Conservation (phyloP, 2,113 vertebrate species). For the Hypomesus transpacificus region DNA sequence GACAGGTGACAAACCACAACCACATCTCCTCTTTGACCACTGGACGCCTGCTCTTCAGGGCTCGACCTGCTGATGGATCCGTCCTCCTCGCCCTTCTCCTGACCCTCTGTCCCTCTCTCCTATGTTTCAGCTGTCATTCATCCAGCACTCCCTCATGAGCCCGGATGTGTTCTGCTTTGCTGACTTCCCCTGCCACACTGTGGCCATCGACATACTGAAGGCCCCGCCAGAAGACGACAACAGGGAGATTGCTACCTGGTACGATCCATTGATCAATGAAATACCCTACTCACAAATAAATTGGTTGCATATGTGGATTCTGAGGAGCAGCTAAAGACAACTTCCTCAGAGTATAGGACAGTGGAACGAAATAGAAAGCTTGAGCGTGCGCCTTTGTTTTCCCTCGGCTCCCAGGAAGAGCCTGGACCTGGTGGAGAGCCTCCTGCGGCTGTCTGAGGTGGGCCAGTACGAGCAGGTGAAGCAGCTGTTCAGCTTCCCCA, state of each 20-base stretch:
- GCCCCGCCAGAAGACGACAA: conserved; percentile 99
- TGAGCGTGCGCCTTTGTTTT: background rate
- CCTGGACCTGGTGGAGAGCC: conserved; percentile 95
- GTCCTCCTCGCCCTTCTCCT: background rate
- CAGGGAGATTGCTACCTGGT: conserved; percentile 98
- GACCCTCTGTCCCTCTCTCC: background rate
- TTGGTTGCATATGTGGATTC: too few relatives aligned
- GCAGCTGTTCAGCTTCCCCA: conserved; percentile 96
- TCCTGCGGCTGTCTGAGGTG: conserved; percentile 91
- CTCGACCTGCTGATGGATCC: background rate
- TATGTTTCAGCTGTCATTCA: conserved; percentile 86
- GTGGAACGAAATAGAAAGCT: too few relatives aligned
- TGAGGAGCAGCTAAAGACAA: too few relatives aligned
- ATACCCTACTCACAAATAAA: too few relatives aligned
- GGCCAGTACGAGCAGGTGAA: conserved; percentile 99
- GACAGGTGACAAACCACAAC: conserved; percentile 77
- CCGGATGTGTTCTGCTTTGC: conserved; percentile 98
- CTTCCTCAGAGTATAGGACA: too few relatives aligned
- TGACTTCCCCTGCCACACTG: conserved; percentile 92
- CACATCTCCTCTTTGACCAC: background rate
- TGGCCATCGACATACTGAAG: conserved; percentile 97
- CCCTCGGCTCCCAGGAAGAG: conserved; percentile 84
- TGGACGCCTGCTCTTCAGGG: background rate
- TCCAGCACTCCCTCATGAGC: conserved; percentile 96
- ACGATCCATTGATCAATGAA: conserved; percentile 41